These are phyloP conservation scores for Heterotis niloticus DNA, from an alignment of 2,113 vertebrate genomes.

Conservation along the genomic window DNA sequence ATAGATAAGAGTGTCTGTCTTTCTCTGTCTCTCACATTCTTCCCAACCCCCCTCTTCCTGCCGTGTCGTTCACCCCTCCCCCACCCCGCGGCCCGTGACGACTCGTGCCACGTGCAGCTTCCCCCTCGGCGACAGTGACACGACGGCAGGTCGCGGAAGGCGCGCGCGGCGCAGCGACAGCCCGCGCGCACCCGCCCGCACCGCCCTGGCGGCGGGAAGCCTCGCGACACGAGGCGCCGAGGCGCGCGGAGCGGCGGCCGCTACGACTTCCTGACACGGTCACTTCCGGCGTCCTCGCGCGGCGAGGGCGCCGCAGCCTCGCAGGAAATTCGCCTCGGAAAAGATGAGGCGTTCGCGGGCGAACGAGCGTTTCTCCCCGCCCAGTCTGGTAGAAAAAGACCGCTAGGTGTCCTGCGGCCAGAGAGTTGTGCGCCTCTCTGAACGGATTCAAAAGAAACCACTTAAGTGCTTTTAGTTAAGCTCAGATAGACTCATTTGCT, in stretches of 20 bases:
- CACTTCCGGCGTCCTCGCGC: no score
- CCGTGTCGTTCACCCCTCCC: constrained; percentile 16
- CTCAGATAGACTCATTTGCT: no score
- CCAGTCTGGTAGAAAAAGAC: no score
- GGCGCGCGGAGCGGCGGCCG: no score
- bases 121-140: background rate
- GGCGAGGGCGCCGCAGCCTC: no score
- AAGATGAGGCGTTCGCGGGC: no score
- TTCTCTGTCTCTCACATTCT: background rate
- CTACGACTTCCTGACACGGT: no score
- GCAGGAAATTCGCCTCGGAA: no score
- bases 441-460: background rate
- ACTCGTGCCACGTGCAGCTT: constrained; percentile 11
- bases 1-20: background rate
- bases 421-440: background rate
- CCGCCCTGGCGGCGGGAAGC: no score
- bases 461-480: background rate
- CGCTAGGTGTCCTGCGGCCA: background rate
- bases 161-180: background rate
- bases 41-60: constrained; percentile 26
- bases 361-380: no score
- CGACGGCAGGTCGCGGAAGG: constrained; percentile 9
- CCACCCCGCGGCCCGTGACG: constrained; percentile 18
- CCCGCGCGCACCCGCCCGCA: no score
- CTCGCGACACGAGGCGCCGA: no score